Base-by-base conservation (phyloP, 2,797 vertebrate genomes). In the Bovichtus diacanthus region DNA sequence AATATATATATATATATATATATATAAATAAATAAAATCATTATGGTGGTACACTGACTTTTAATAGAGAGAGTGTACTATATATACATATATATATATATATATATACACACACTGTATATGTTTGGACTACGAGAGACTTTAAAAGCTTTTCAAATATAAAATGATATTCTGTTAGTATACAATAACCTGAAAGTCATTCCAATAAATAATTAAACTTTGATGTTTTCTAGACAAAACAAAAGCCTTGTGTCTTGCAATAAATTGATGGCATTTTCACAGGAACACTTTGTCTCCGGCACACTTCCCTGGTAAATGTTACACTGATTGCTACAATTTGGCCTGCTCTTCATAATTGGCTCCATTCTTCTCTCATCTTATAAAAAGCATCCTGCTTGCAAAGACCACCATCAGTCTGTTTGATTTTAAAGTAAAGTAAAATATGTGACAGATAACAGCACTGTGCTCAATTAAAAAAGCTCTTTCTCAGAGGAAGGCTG, bases 201-300 rank as follows among this genome's bases (percentile, higher is more conserved):
- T 69, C 27, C 15, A 61, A 58, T 55, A 36, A 60, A 51, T 44
- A 60, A 63, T 74, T 78, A 54, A 78, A 44, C 54, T 68, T 43
- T 50, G 6, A 27, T 15, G 25, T 13, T 27, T 1, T 7, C 6
- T 16, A 34, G 31, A 78, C 58, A 59, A 82, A 78, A 87, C 75
- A 80, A 85, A 80, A 67, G 73, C 54, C 25, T 64, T 27, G 31
- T 54, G 31, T 74, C 69, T 79, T 53, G 38, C 13, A 44, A 69
- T 70, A 51, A 81, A 84, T 19, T 54, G 64, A 63, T 87, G 82
- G 44, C 80, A 87, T 92, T 90, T 90, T 15, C 44, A 25, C 29
- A 46, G 73, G 62, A 82, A 74, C 71, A 58, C 41, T 21, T 66
- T 34, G 49, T 66, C 50, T 68, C 6, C 23, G 43, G 25, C 68